phyloP scores from a whole-genome alignment of 2,888 invertebrate species.

The Watsonalla cultraria region DNA sequence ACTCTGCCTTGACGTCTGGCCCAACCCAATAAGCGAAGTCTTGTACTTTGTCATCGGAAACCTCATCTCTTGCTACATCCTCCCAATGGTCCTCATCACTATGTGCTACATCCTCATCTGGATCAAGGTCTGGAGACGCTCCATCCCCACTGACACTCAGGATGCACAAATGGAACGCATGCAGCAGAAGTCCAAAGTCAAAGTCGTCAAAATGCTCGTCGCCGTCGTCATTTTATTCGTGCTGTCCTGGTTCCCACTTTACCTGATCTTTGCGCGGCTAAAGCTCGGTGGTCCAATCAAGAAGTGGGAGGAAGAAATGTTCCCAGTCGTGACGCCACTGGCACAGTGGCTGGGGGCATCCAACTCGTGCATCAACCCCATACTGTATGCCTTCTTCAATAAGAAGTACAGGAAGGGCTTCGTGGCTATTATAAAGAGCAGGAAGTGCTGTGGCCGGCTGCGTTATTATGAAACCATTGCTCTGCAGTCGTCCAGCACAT shows the following conservation, averaged over 20 bases:
- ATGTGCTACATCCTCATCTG: conserved; percentile 95
- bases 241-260: conserved; percentile 94
- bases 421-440: conserved; percentile 90
- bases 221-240: conserved; percentile 96
- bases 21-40: conserved; percentile 87
- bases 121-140: conserved; percentile 92
- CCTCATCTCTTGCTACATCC: conserved; percentile 92
- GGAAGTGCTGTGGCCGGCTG: conserved; percentile 90
- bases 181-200: conserved; percentile 96
- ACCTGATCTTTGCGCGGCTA: conserved; percentile 91
- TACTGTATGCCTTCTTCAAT: conserved; percentile 96
- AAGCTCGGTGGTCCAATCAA: conserved; percentile 88
- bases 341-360: conserved; percentile 96
- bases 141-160: conserved; percentile 94
- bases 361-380: conserved; percentile 97
- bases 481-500: conserved; percentile 90
- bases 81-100: conserved; percentile 94
- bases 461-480: conserved; percentile 93
- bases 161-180: conserved; percentile 94
- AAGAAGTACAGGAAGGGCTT: conserved; percentile 95
- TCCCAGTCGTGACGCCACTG: conserved; percentile 90
- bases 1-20: conserved; percentile 92
- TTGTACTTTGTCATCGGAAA: conserved; percentile 94
- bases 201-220: conserved; percentile 96
- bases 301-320: conserved; percentile 88